Evolutionary conservation across 2,888 invertebrate species (phyloP).

Genomic region (Uropetala carovei): DNA sequence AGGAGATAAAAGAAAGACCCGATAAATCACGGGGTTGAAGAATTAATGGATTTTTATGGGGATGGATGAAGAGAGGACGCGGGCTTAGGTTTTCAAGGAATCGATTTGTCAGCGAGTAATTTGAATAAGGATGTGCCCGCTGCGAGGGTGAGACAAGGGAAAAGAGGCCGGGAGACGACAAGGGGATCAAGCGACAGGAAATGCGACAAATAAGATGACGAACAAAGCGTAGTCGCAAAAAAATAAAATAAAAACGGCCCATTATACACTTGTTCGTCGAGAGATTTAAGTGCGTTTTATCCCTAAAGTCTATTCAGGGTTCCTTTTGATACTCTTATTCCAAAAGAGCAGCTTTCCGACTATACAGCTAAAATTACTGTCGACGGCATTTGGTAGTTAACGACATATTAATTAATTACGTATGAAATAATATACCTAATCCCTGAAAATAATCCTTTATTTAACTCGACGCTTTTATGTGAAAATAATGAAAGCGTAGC

Average conservation of each 20-base stretch:
- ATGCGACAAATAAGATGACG: not conserved
- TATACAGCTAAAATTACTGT: no score
- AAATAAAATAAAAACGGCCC: not conserved
- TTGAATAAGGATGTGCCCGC: slow-evolving; percentile 7
- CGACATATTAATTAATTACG: no score
- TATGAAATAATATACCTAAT: no score
- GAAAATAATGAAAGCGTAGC: no score
- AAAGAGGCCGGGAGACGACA: not conserved
- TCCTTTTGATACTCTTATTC: no score
- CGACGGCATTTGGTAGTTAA: no score
- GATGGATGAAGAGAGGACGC: not conserved
- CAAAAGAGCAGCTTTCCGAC: no score
- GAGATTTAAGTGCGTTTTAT: not conserved
- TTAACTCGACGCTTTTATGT: no score
- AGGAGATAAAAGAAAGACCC: slow-evolving; percentile 43
- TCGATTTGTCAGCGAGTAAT: slow-evolving; percentile 43
- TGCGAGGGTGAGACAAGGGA: not conserved
- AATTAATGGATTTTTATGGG: slow-evolving; percentile 56
- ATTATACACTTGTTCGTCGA: not conserved
- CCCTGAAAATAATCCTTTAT: no score
- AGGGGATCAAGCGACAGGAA: slow-evolving; percentile 9
- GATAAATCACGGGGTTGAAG: not conserved
- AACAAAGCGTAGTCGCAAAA: not conserved
- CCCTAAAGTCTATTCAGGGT: no score
- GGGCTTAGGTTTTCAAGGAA: slow-evolving; percentile 39